Evolutionary conservation across 2,113 vertebrate species (phyloP), one percentile per base, ranked within the genome.

Genomic region (Leptosomus discolor): DNA sequence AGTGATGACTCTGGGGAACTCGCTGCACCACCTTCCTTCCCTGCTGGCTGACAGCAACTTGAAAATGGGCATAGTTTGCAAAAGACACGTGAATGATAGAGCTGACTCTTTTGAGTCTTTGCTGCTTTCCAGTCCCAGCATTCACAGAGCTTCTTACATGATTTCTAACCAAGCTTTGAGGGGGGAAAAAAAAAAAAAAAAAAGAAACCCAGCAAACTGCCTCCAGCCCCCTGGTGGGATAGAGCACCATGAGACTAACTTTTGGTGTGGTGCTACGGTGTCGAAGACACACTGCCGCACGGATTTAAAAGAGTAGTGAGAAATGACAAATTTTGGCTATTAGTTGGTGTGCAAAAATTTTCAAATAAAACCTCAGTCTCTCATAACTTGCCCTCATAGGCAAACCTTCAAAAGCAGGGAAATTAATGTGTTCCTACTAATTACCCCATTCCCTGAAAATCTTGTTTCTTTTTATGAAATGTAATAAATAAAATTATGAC

Each of bases 71-170:
- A 24, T 10, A 67, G 45, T 56, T 73, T 77, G 48, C 48, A 69
- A 73, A 76, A 85, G 50, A 36, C 15, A 21, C 0, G 0, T 15
- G 20, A 73, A 50, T 1, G 7, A n/a, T n/a, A 19, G 15, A 51
- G 50, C 39, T 56, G 30, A 58, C 50, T 45, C 17, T 37, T 34
- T 37, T 56, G 34, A 84, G 29, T 29, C 68, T 64, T 2, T 17
- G 7, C 19, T 74, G 9, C 10, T n/a, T 11, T 74, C 21, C 23
- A 22, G 22, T 41, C 32, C 6, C 69, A 70, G 30, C 9, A 45
- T 61, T 81, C 51, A 36, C 45, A 54, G 27, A 53, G 16, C 13
- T 84, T 71, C 65, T 26, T 46, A 2, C 0, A 12, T 1, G 3
- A 14, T 69, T 70, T 67, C 32, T 53, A 29, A 48, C 23, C 3